phyloP scores from a whole-genome alignment of 2,113 vertebrate species.

The Polyodon spathula region DNA sequence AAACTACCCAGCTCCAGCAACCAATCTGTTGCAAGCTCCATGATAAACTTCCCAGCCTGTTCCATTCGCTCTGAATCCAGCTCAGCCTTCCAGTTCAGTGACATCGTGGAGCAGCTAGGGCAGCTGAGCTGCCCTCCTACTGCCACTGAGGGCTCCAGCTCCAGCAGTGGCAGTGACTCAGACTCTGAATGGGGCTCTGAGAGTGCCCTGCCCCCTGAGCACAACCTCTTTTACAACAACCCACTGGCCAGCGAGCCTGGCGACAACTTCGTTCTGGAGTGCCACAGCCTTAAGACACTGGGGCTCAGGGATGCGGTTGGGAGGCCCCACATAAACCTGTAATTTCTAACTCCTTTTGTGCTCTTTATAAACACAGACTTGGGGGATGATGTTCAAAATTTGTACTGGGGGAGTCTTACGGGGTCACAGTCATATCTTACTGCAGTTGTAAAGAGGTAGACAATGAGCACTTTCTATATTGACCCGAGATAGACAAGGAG shows the following conservation, averaged over 20 bases:
- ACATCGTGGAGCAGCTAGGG: slow-evolving; percentile 87
- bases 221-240: slow-evolving; percentile 76
- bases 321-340: slow-evolving; percentile 44
- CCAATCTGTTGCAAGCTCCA: slow-evolving; percentile 86
- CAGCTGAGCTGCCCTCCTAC: slow-evolving; percentile 86
- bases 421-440: too few relatives aligned
- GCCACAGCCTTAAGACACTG: slow-evolving; percentile 52
- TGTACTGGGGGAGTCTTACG: too few relatives aligned
- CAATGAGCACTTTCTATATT: too few relatives aligned
- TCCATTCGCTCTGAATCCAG: slow-evolving; percentile 83
- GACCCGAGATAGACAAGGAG: too few relatives aligned
- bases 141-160: slow-evolving; percentile 70
- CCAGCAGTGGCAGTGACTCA: slow-evolving; percentile 57
- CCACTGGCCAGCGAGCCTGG: slow-evolving; percentile 53
- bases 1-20: slow-evolving; percentile 61
- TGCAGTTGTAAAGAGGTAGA: too few relatives aligned
- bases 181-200: slow-evolving; percentile 83
- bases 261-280: slow-evolving; percentile 56
- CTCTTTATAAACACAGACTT: background rate
- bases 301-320: slow-evolving; percentile 39
- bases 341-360: slow-evolving; percentile 11
- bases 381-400: background rate
- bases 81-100: slow-evolving; percentile 82
- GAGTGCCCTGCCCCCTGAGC: slow-evolving; percentile 58
- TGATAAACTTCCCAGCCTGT: slow-evolving; percentile 91